Evolutionary conservation across 2,113 vertebrate species (phyloP).

Genomic region (Sylvietta virens): DNA sequence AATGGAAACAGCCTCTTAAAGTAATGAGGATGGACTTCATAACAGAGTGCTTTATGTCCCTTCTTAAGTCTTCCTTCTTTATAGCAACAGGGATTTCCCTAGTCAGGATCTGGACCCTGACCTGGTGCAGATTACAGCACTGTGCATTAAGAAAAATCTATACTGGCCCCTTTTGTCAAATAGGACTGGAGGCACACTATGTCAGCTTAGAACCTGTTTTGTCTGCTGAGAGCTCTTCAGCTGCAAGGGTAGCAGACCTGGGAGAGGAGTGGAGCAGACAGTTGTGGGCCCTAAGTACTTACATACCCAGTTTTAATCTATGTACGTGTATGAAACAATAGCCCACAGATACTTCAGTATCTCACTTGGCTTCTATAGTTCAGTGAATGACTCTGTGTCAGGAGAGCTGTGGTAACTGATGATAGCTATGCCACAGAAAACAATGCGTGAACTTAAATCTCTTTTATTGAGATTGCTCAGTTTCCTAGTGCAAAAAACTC

Average conservation of each 20-base stretch:
- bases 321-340: not conserved
- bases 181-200: not conserved
- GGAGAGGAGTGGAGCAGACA: not conserved
- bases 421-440: not conserved
- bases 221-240: not conserved
- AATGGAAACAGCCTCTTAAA: not conserved
- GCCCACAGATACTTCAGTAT: not conserved
- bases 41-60: not conserved
- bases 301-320: not conserved
- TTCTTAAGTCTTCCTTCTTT: not conserved
- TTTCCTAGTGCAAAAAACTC: not conserved
- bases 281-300: not conserved
- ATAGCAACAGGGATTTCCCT: not conserved
- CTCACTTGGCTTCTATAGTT: not conserved
- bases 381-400: not conserved
- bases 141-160: not conserved
- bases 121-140: not conserved
- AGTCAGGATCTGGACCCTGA: not conserved
- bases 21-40: accelerated
- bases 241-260: not conserved
- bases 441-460: not conserved
- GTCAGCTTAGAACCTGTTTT: not conserved
- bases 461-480: not conserved
- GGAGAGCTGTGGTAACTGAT: not conserved
- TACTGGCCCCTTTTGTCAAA: not conserved